phyloP scores from a whole-genome alignment of 2,888 invertebrate species.

The Boloria selene region DNA sequence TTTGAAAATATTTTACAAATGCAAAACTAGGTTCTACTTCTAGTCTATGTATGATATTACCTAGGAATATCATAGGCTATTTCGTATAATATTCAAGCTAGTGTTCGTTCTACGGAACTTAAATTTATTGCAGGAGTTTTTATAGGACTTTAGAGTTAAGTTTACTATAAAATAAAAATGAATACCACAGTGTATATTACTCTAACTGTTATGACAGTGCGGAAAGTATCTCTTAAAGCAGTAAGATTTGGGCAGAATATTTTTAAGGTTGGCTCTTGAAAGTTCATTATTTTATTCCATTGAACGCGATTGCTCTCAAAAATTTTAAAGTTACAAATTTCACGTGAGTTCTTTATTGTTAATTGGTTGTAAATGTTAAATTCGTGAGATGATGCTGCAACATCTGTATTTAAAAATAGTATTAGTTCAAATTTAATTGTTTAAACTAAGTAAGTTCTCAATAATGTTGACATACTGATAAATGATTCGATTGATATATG shows the following conservation, averaged over 20 bases:
- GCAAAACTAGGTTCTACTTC: no score
- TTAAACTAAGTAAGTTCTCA: no score
- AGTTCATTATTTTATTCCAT: constrained; percentile 80
- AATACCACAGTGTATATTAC: constrained; percentile 78
- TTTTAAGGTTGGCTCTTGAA: constrained; percentile 74
- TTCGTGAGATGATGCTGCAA: constrained; percentile 45
- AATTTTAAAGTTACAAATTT: constrained; percentile 63
- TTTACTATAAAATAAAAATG: background rate
- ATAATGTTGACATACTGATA: no score
- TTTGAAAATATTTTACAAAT: no score
- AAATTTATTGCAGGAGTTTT: no score
- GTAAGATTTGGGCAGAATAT: constrained; percentile 77
- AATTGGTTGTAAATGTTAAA: constrained; percentile 60
- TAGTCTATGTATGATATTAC: no score
- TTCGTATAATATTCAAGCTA: no score
- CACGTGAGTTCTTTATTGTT: constrained; percentile 54
- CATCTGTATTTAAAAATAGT: background rate
- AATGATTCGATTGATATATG: no score
- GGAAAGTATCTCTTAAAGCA: constrained; percentile 81
- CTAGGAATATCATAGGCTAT: no score
- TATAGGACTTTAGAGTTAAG: no score
- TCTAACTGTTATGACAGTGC: constrained; percentile 72
- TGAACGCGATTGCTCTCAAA: constrained; percentile 76
- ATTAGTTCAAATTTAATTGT: no score
- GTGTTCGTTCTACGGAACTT: no score